These are phyloP conservation scores for Himalopsyche japonica DNA, from an alignment of 2,888 invertebrate genomes.

Conservation along the genomic window DNA sequence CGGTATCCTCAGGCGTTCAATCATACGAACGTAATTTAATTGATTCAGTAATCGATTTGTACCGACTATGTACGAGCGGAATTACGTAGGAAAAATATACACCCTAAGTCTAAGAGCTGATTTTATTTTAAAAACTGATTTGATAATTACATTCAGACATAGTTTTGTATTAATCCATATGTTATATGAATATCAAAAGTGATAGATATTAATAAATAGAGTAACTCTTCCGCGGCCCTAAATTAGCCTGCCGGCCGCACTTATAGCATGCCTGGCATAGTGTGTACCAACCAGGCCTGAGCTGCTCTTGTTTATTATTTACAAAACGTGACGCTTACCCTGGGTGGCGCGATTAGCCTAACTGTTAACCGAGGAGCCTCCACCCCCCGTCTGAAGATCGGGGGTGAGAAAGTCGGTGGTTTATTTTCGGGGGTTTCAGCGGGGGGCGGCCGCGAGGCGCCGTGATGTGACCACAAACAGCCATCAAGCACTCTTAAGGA, in stretches of 20 bases:
- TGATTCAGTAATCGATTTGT: too few species aligned
- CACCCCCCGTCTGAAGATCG: neutral
- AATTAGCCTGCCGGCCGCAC: neutral
- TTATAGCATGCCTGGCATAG: neutral
- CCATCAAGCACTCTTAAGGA: neutral
- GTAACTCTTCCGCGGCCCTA: too few species aligned
- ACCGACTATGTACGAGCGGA: too few species aligned
- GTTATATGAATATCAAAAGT: too few species aligned
- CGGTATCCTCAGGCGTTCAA: too few species aligned
- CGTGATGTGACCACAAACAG: neutral
- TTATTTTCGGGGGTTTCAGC: neutral
- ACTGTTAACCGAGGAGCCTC: neutral
- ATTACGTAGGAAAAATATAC: too few species aligned
- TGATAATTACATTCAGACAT: too few species aligned
- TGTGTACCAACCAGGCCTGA: neutral
- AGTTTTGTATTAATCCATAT: too few species aligned
- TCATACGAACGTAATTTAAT: too few species aligned
- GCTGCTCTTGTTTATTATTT: neutral
- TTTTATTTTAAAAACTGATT: too few species aligned
- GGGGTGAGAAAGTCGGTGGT: neutral
- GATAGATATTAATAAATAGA: too few species aligned
- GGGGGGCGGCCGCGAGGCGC: neutral
- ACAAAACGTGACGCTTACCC: conserved; percentile 1
- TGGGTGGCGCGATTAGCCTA: conserved; percentile 1
- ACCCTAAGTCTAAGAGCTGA: too few species aligned